These are phyloP conservation scores for Ooceraea biroi DNA, from an alignment of 1,140 invertebrate genomes.

Conservation along the genomic window DNA sequence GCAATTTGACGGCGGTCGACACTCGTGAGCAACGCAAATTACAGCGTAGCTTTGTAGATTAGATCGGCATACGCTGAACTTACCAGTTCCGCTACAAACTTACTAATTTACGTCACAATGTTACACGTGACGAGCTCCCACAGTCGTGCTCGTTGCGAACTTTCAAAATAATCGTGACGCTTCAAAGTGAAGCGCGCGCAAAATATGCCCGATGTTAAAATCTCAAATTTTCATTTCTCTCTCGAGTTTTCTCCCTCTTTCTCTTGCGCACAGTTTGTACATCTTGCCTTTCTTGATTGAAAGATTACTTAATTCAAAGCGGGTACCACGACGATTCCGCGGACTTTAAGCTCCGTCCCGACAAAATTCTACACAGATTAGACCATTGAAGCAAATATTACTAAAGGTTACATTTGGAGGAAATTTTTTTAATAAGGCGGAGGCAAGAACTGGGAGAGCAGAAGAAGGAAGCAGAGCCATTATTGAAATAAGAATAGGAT, in stretches of 20 bases:
- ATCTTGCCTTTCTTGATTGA: neutral
- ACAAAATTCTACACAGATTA: neutral
- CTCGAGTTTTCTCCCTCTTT: neutral
- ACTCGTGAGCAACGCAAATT: constrained; percentile 46
- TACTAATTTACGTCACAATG: constrained; percentile 63
- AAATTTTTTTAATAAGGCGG: neutral
- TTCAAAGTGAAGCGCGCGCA: neutral
- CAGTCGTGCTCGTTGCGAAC: neutral
- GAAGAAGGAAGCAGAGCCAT: neutral
- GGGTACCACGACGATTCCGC: neutral
- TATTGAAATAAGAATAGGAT: neutral
- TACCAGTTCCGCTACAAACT: constrained; percentile 59
- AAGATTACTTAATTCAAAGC: neutral
- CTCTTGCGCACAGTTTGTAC: neutral
- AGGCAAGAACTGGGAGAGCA: neutral
- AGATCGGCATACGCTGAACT: constrained; percentile 54
- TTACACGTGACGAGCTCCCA: constrained; percentile 2
- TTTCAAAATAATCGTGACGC: constrained; percentile 1
- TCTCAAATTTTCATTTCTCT: neutral
- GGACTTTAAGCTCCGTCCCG: neutral
- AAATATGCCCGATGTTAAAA: neutral
- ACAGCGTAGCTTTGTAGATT: constrained; percentile 57
- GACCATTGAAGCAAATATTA: neutral
- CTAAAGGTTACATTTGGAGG: neutral
- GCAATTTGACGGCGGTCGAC: neutral